Evolutionary conservation across 2,113 vertebrate genomes (phyloP), one percentile per base, ranked within the genome.

Genomic region (Clarias gariepinus): DNA sequence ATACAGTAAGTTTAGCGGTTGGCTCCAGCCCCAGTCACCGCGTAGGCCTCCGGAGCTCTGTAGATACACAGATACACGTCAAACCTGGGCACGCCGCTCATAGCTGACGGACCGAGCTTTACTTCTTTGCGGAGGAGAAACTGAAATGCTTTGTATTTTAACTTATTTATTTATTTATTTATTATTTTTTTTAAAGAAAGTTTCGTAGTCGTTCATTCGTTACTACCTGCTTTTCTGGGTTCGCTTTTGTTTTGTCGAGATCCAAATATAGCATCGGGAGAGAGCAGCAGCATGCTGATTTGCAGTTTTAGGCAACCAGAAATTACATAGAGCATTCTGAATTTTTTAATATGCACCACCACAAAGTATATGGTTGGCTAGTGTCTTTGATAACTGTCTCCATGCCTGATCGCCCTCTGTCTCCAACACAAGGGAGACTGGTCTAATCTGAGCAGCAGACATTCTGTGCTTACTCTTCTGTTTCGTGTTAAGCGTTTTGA

Each of bases 281-380:
- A 89, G 91, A 90, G 90, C 89, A 88, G 91, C 91, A 93, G 85
- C 89, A 90, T 92, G 93, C 92, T 94, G 93, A 93, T 95, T 93
- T 94, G 93, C 94, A 93, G 91, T 94, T 94, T 93, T 90, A 92
- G 90, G 90, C 88, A 90, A 92, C 93, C 94, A 93, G 89, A 94
- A 95, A 95, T 95, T 93, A 94, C 92, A 95, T 93, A 92, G 92
- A 93, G 89, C 93, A 90, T 90, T 94, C 90, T 83, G 91, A 90
- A 90, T 93, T 94, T 94, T 94, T 94, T 94, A 94, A 95, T 94
- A 94, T 63, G 85, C 93, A 90, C 78, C 82, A 90, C 94, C 94
- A 94, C 94, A 93, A 95, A 95, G 93, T 94, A 94, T 92, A 95
- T 93, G 92, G 90, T 94, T 89, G 90, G 73, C 89, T 90, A 83